Evolutionary conservation across 2,888 invertebrate genomes (phyloP).

Genomic region (Oligia latruncula): DNA sequence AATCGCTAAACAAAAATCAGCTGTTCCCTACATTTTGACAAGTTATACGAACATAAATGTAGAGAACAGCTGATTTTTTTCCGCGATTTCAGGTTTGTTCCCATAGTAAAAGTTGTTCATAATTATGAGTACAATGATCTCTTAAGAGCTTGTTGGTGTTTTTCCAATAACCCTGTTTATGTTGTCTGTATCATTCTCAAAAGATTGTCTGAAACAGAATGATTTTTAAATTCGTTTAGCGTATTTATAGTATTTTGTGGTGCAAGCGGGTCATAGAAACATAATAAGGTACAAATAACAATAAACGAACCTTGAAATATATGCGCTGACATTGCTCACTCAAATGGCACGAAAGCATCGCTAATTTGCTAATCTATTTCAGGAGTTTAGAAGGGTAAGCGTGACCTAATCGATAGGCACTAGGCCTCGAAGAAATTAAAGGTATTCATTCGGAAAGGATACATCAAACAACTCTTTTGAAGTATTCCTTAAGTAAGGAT

Average conservation of each 20-base stretch:
- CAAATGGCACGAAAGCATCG: constrained; percentile 37
- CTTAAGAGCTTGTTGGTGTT: too few relatives aligned
- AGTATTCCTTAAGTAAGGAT: background rate
- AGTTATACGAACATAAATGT: too few relatives aligned
- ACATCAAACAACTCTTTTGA: constrained; percentile 37
- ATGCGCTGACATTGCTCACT: constrained; percentile 34
- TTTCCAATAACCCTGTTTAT: background rate
- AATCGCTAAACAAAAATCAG: too few relatives aligned
- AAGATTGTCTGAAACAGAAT: background rate
- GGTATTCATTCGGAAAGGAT: constrained; percentile 34
- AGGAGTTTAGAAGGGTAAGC: constrained; percentile 41
- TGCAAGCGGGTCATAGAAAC: background rate
- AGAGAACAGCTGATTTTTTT: too few relatives aligned
- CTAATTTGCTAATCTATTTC: constrained; percentile 57
- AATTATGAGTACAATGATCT: too few relatives aligned
- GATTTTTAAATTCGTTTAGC: too few relatives aligned
- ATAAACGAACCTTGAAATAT: constrained; percentile 20
- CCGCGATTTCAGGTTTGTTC: too few relatives aligned
- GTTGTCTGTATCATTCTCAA: background rate
- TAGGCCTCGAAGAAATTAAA: constrained; percentile 43
- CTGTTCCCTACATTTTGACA: too few relatives aligned
- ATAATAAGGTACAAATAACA: background rate
- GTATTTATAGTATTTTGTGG: too few relatives aligned
- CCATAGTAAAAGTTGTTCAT: too few relatives aligned
- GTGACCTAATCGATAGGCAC: constrained; percentile 38